Conservation (phyloP, 2,888 invertebrate genomes). For the Idaea aversata region DNA sequence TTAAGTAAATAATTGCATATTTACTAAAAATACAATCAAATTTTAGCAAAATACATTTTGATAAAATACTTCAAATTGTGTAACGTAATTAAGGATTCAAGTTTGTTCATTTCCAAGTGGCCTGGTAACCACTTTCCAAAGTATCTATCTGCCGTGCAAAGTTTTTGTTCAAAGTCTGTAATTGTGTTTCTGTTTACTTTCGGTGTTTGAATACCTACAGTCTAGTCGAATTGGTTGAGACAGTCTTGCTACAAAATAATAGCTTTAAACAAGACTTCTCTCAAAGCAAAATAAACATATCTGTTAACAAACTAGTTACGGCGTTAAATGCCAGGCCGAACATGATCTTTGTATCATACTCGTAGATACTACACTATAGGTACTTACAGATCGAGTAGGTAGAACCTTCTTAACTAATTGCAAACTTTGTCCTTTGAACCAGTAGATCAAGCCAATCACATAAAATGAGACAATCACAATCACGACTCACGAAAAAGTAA, state of each 20-base stretch:
- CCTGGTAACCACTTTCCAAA: conserved; percentile 25
- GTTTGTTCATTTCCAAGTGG: conserved; percentile 19
- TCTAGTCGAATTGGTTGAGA: conserved; percentile 1
- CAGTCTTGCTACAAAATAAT: not conserved
- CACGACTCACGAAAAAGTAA: not conserved
- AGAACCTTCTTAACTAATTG: not conserved
- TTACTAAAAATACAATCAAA: not conserved
- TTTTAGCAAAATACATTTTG: conserved; percentile 12
- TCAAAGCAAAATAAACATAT: not conserved
- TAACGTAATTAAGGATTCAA: conserved; percentile 26
- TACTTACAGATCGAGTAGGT: not conserved
- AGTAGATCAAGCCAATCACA: not conserved
- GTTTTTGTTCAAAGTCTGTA: conserved; percentile 25
- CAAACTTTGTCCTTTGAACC: not conserved
- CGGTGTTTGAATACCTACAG: conserved; percentile 15
- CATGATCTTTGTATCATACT: not conserved
- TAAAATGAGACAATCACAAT: not conserved
- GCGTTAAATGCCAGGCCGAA: not conserved
- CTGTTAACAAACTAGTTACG: not conserved
- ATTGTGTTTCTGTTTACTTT: conserved; percentile 30
- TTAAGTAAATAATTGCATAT: not conserved
- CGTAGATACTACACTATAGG: not conserved
- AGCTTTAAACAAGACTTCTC: not conserved
- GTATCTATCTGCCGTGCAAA: conserved; percentile 19
- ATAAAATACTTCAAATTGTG: conserved; percentile 22